Evolutionary conservation across 1,140 invertebrate species (phyloP).

Genomic region (Hestina assimilis): DNA sequence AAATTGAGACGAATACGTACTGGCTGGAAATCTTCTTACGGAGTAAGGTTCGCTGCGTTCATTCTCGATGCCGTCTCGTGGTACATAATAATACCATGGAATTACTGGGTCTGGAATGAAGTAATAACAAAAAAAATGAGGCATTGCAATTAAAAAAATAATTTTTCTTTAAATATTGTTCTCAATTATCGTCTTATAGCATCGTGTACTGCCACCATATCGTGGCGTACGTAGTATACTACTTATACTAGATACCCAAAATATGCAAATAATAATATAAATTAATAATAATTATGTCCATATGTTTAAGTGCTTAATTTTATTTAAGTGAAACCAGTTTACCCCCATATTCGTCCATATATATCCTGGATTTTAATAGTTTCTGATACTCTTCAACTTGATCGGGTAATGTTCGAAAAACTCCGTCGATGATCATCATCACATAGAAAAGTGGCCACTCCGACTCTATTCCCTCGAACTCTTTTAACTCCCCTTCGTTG

Average conservation of each 20-base stretch:
- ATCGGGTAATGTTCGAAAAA: conserved; percentile 92
- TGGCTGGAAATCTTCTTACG: conserved; percentile 81
- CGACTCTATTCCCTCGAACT: conserved; percentile 97
- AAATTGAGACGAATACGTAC: conserved; percentile 50
- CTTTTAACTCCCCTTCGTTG: conserved; percentile 84
- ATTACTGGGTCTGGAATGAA: conserved; percentile 85
- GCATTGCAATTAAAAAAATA: no score
- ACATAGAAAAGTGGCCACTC: conserved; percentile 99
- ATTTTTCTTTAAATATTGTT: no score
- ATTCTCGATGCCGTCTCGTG: conserved; percentile 86
- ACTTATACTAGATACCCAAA: no score
- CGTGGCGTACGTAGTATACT: no score
- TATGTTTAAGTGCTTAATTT: no score
- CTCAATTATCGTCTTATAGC: no score
- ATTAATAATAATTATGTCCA: no score
- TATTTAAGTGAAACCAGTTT: no score
- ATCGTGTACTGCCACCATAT: no score
- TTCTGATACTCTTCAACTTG: conserved; percentile 95
- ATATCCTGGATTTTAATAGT: conserved; percentile 87
- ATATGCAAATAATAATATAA: no score
- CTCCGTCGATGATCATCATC: conserved; percentile 97
- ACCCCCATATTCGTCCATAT: conserved; percentile 89
- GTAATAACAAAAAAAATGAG: no score
- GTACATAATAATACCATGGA: conserved; percentile 93
- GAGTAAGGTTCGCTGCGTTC: conserved; percentile 87